phyloP scores from a whole-genome alignment of 2,888 invertebrate genomes.

The Chrysina gloriosa region DNA sequence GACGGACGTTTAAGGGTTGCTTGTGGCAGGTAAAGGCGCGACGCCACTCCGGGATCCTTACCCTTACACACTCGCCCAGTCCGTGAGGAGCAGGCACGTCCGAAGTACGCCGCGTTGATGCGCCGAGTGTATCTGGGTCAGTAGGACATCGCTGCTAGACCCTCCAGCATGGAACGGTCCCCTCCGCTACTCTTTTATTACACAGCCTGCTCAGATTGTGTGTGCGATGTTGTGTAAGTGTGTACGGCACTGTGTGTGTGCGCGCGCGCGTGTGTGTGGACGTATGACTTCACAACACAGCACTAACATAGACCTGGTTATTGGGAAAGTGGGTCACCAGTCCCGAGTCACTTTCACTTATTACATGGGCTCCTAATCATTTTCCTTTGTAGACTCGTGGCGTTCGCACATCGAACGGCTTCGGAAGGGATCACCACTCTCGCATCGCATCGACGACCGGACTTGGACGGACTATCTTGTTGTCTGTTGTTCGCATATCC shows the following conservation, averaged over 20 bases:
- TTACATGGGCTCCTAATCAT: conserved; percentile 83
- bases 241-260: conserved; percentile 13
- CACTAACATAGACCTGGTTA: conserved; percentile 93
- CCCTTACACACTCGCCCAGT: conserved; percentile 60
- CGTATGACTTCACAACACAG: conserved; percentile 64
- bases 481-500: no score
- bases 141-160: conserved; percentile 79
- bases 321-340: conserved; percentile 88
- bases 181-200: conserved; percentile 48
- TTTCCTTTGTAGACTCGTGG: conserved; percentile 76
- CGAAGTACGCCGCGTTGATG: conserved; percentile 67
- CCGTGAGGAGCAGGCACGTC: conserved; percentile 59
- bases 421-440: conserved; percentile 52
- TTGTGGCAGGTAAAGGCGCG: conserved; percentile 58
- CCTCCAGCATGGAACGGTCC: conserved; percentile 58
- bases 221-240: conserved; percentile 60
- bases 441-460: no score
- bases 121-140: conserved; percentile 81
- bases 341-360: conserved; percentile 87
- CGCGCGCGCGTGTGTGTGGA: conserved; percentile 51
- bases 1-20: conserved; percentile 27
- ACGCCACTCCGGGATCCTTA: conserved; percentile 45
- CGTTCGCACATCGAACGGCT: conserved; percentile 60
- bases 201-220: conserved; percentile 55
- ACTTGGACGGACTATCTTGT: no score